Evolutionary conservation across 2,797 vertebrate species (phyloP), one percentile per base, ranked within the genome.

Genomic region (Enoplosus armatus): DNA sequence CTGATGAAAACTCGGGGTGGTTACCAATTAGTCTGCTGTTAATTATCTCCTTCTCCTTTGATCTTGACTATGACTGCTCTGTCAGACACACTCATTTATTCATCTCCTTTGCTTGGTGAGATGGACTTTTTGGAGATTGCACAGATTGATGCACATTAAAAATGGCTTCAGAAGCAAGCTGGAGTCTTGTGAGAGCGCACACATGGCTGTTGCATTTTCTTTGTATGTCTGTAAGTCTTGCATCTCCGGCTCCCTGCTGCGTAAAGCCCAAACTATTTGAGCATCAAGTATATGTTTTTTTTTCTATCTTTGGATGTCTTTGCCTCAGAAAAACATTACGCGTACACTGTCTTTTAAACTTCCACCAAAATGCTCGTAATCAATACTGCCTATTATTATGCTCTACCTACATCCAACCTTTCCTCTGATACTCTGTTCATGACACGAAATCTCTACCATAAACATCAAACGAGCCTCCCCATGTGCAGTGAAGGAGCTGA

Each of bases 11-110:
- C 93, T 95, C 87, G 82, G 91, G 95, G 93, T 95, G 93, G 94
- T 94, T 95, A 95, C 93, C 94, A 95, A 95, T 96, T 95, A 96
- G 93, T 95, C 85, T 92, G 87, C 95, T 94, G 93, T 95, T 96
- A 96, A 96, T 96, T 94, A 96, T 95, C 93, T 94, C 91, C 88
- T 89, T 93, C 86, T 93, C 88, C 92, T 95, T 95, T 96, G 95
- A 96, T 96, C 95, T 94, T 78, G 85, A 88, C 93, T 90, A 92
- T 92, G 94, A 93, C 93, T 94, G 90, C 92, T 94, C 92, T 92
- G 93, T 95, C 95, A 95, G 93, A 94, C 71, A 65, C 85, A 89
- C 87, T 95, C 93, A 95, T 95, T 94, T 94, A 95, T 95, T 96
- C 93, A 94, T 94, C 94, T 93, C 86, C 87, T 92, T 91, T 92